A percentile compares a stretch with the other conserved stretches of the same genome.
These are phyloP conservation scores for Ophraella communa DNA, from an alignment of 2,888 invertebrate genomes.

Conservation along the genomic window DNA sequence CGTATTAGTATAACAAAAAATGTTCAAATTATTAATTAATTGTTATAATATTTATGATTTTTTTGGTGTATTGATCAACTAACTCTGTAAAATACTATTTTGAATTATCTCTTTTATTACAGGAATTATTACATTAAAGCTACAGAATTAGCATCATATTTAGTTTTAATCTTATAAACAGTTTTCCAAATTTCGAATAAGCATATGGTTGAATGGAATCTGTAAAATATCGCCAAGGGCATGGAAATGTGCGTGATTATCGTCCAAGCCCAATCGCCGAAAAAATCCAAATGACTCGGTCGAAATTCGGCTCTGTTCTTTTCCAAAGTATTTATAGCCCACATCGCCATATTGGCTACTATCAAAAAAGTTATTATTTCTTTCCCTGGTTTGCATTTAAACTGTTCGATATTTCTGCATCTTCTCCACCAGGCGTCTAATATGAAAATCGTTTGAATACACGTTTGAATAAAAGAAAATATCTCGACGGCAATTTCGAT, in stretches of 20 bases:
- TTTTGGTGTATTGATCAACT: no score
- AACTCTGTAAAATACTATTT: no score
- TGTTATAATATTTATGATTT: no score
- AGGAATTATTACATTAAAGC: no score
- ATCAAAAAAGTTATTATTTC: conserved; percentile 85
- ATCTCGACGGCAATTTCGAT: conserved; percentile 73
- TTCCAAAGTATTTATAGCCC: conserved; percentile 85
- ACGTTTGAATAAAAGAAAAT: conserved; percentile 78
- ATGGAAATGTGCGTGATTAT: conserved; percentile 89
- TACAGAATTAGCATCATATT: conserved; percentile 7
- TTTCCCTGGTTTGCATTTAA: conserved; percentile 79
- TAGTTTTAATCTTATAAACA: conserved; percentile 76
- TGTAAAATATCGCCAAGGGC: conserved; percentile 88
- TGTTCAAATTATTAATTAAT: no score
- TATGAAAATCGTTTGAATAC: conserved; percentile 80
- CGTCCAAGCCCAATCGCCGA: conserved; percentile 90
- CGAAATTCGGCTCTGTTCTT: conserved; percentile 84
- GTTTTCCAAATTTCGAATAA: conserved; percentile 92
- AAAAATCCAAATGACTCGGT: conserved; percentile 81
- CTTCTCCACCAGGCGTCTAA: conserved; percentile 77
- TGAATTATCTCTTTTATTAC: no score
- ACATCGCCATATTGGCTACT: conserved; percentile 82
- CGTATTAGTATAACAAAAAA: no score
- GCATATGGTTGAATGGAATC: conserved; percentile 91
- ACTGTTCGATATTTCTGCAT: conserved; percentile 74